phyloP scores from a whole-genome alignment of 2,888 invertebrate genomes.

The Amphimallon solstitiale region DNA sequence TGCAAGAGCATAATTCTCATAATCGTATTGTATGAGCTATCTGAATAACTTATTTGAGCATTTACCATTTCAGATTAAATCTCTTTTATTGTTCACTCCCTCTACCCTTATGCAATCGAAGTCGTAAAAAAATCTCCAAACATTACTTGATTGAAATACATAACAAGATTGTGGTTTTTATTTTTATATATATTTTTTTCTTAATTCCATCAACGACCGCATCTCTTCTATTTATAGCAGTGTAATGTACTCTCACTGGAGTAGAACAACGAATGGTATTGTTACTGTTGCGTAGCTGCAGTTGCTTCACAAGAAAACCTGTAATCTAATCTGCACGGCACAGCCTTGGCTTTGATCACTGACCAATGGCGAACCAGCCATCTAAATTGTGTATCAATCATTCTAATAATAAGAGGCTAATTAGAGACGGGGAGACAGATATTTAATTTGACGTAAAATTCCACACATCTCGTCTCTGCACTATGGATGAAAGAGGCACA shows the following conservation, averaged over 20 bases:
- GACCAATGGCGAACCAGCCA: background rate
- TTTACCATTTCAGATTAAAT: no score
- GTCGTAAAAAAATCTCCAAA: no score
- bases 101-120: no score
- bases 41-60: no score
- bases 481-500: background rate
- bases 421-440: background rate
- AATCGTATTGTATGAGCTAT: no score
- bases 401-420: conserved; percentile 2
- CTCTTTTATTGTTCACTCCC: no score
- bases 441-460: background rate
- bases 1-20: no score
- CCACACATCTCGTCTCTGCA: background rate
- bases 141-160: no score
- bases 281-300: background rate
- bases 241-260: no score
- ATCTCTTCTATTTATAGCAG: no score
- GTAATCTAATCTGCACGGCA: conserved; percentile 2
- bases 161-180: no score
- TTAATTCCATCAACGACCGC: background rate
- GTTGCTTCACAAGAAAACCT: background rate
- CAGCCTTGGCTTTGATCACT: conserved; percentile 7
- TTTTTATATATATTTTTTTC: background rate
- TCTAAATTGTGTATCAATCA: conserved; percentile 12
- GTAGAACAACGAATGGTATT: background rate